Evolutionary conservation across 2,113 vertebrate species (phyloP), one percentile per base, ranked within the genome.

Genomic region (Daboia siamensis): DNA sequence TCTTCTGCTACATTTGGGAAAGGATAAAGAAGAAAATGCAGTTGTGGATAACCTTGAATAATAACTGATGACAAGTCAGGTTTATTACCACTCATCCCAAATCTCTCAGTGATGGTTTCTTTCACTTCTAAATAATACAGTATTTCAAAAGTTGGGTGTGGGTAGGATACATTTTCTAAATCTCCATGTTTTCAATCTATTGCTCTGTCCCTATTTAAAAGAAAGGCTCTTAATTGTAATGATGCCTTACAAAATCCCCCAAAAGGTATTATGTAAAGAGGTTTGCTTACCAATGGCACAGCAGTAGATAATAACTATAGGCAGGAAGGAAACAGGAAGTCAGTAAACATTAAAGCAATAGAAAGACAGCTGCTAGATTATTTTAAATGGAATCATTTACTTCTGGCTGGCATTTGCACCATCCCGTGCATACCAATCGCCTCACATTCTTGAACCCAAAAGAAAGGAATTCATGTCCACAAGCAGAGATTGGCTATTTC

Each of bases 321-420:
- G 52, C 93, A 91, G 84, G 87, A 94, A 94, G 90, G 54, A 95
- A 92, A 86, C 87, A 91, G 92, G 74, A 94, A 95, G 84, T 94
- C 86, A 89, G 33, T 93, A 90, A 93, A 94, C 0, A 90, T 94
- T 20, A 96, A 94, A 94, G 94, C 55, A 93, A 94, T 94, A 93
- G 39, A 13, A 5, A 46, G 88, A 92, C 86, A 95, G 86, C 59
- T 94, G 51, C 86, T 3, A 10, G 90, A 11, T 93, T 33, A n/a
- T 86, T 91, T 95, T 10, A 93, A 92, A 95, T 88, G 0, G 92
- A 94, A 94, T 9, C 92, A 57, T 24, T 95, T 93, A 88, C 93
- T 87, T 93, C 92, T 39, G 20, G 33, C 23, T 0, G 0, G 87
- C 87, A 94, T 94, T 94, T 93, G 90, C 29, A 74, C 90, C 92